A percentile compares a stretch with the other conserved stretches of the same genome.
Conservation (phyloP, 1,140 invertebrate genomes). For the Pygmarrhopalites habei region DNA sequence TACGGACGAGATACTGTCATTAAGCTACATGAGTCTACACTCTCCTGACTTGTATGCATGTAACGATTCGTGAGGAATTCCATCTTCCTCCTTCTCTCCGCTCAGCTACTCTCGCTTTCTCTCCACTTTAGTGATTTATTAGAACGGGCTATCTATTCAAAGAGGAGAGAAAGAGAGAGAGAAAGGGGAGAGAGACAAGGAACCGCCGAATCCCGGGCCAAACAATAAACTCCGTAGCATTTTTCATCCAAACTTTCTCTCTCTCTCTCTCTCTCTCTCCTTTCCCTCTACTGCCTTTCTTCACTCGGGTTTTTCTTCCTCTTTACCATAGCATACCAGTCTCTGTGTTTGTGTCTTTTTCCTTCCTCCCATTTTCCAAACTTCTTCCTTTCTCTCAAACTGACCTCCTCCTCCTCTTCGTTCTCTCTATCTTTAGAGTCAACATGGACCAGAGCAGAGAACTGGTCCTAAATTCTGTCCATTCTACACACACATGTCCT, state of each 20-base stretch:
- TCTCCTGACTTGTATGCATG: too few relatives aligned
- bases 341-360: background rate
- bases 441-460: too few relatives aligned
- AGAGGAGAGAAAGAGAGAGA: background rate
- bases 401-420: background rate
- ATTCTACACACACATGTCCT: too few relatives aligned
- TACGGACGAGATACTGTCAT: too few relatives aligned
- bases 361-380: background rate
- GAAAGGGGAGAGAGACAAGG: constrained; percentile 1
- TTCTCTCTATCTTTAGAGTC: too few relatives aligned
- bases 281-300: background rate
- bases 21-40: too few relatives aligned
- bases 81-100: constrained; percentile 5
- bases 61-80: background rate
- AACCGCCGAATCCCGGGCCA: constrained; percentile 8
- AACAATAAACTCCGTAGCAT: constrained; percentile 7
- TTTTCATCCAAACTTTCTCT: background rate
- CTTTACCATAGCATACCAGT: background rate
- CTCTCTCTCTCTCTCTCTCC: too few relatives aligned
- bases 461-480: too few relatives aligned
- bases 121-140: constrained; percentile 9
- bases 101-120: too few relatives aligned
- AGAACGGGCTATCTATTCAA: constrained; percentile 6
- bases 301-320: background rate
- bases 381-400: too few relatives aligned